phyloP scores from a whole-genome alignment of 2,113 vertebrate species.

The Python bivittatus region DNA sequence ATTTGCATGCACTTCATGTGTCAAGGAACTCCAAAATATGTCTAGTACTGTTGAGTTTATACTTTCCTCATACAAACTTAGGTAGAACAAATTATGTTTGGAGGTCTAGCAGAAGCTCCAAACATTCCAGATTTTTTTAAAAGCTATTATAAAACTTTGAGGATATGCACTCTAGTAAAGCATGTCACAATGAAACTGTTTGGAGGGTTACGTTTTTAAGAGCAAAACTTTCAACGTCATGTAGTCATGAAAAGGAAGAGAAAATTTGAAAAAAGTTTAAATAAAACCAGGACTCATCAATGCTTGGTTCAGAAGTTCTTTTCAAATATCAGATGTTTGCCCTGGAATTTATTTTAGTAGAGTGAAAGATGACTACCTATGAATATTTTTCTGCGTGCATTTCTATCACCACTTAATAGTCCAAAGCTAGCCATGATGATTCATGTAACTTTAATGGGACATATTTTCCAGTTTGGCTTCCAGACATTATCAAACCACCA shows the following conservation, averaged over 20 bases:
- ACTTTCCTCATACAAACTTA: not conserved
- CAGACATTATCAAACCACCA: not conserved
- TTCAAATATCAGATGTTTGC: not conserved
- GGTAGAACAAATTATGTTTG: conserved; percentile 47
- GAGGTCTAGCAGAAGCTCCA: conserved; percentile 5
- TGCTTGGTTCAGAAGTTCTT: not conserved
- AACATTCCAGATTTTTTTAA: not conserved
- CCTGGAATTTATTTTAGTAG: not conserved
- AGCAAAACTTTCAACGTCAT: not conserved
- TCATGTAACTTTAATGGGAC: not conserved
- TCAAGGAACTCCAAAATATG: not conserved
- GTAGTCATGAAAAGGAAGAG: not conserved
- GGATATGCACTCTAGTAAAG: not conserved
- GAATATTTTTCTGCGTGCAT: not conserved
- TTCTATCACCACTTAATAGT: conserved; percentile 5
- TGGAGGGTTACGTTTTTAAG: not conserved
- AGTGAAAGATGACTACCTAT: not conserved
- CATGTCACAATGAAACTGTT: not conserved
- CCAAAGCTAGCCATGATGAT: not conserved
- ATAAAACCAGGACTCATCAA: not conserved
- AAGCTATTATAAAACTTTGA: not conserved
- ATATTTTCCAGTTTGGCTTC: not conserved
- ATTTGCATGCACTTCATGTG: not conserved
- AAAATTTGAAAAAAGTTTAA: not conserved
- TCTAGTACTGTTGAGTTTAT: not conserved